Evolutionary conservation across 2,797 vertebrate species (phyloP).

Genomic region (Lerista edwardsae): DNA sequence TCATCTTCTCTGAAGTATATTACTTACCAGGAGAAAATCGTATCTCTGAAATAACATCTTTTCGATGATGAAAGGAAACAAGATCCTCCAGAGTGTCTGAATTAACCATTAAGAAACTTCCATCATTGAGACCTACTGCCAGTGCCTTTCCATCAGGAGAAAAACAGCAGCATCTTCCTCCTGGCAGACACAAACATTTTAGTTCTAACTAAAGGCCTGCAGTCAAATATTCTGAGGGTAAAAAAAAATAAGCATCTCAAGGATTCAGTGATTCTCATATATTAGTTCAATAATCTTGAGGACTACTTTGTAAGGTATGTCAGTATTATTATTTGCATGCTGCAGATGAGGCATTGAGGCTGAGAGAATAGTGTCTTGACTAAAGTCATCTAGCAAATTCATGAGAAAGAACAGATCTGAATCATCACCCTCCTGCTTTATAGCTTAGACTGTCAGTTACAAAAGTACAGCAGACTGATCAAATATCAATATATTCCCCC

Average conservation of each 20-base stretch:
- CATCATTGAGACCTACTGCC: constrained; percentile 95
- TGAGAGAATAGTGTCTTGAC: not conserved
- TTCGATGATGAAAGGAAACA: constrained; percentile 98
- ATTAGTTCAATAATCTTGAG: not conserved
- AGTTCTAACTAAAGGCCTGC: not conserved
- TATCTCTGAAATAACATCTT: constrained; percentile 96
- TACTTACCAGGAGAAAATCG: constrained; percentile 94
- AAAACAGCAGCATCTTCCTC: constrained; percentile 96
- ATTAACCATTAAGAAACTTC: constrained; percentile 97
- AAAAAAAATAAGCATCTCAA: not conserved
- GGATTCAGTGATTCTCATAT: not conserved
- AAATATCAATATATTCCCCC: not conserved
- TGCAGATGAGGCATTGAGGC: not conserved
- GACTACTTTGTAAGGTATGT: not conserved
- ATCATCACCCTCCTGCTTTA: not conserved
- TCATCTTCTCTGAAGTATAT: not conserved
- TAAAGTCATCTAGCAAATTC: not conserved
- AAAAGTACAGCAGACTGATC: not conserved
- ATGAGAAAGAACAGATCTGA: not conserved
- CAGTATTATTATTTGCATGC: not conserved
- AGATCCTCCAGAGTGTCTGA: constrained; percentile 97
- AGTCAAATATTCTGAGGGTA: not conserved
- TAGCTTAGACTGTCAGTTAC: not conserved
- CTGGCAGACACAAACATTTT: constrained; percentile 71
- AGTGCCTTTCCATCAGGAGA: constrained; percentile 97